These are phyloP conservation scores for Onychorhynchus coronatus DNA, from an alignment of 2,113 vertebrate genomes.

Conservation along the genomic window DNA sequence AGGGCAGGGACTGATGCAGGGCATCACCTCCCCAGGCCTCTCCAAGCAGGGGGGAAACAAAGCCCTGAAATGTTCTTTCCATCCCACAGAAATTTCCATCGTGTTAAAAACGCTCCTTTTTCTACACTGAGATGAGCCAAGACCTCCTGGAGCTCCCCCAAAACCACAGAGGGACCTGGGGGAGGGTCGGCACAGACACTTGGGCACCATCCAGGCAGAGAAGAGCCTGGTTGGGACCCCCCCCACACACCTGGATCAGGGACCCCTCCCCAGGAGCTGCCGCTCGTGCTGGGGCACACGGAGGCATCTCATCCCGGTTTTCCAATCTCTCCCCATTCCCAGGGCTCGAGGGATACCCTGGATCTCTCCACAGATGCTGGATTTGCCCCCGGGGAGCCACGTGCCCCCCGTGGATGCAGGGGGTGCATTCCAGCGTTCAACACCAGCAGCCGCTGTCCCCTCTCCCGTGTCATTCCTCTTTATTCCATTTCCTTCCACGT, in stretches of 20 bases:
- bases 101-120: accelerated
- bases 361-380: accelerated
- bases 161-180: accelerated
- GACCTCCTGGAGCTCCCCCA: background rate
- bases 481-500: background rate
- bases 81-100: background rate
- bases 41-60: background rate
- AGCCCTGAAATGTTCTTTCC: background rate
- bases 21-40: background rate
- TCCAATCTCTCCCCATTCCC: accelerated
- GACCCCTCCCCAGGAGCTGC: background rate
- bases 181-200: accelerated
- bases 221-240: background rate
- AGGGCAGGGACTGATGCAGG: background rate
- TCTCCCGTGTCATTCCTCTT: background rate
- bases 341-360: accelerated
- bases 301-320: accelerated
- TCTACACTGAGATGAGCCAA: background rate
- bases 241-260: accelerated
- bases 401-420: accelerated
- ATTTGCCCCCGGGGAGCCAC: background rate
- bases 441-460: accelerated
- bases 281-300: accelerated
- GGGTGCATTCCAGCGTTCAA: accelerated
- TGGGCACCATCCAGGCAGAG: background rate